These are phyloP conservation scores for Iphiclides podalirius DNA, from an alignment of 2,888 invertebrate genomes.

Conservation along the genomic window DNA sequence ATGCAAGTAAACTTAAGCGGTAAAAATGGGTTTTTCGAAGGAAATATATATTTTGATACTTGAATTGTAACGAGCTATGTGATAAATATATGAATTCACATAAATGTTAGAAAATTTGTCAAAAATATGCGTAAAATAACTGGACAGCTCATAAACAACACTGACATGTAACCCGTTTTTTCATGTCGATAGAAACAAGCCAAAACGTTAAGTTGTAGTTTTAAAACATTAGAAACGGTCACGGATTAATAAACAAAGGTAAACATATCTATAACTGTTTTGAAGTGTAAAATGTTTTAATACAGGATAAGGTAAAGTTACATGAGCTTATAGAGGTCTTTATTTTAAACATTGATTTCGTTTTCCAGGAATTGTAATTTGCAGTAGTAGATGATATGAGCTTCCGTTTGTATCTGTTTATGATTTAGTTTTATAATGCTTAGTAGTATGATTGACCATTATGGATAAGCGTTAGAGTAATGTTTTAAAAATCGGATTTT, in stretches of 20 bases:
- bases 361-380: constrained; percentile 18
- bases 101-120: constrained; percentile 9
- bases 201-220: constrained; percentile 23
- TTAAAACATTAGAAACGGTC: constrained; percentile 16
- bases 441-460: constrained; percentile 40
- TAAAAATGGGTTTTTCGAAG: constrained; percentile 15
- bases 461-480: constrained; percentile 34
- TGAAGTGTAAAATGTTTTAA: constrained; percentile 26
- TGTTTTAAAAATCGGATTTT: constrained; percentile 30
- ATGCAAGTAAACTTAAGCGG: constrained; percentile 15
- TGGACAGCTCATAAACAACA: constrained; percentile 29
- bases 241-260: constrained; percentile 9
- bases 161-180: neutral
- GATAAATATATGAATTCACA: constrained; percentile 16
- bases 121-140: constrained; percentile 22
- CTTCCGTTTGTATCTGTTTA: constrained; percentile 30
- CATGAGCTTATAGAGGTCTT: constrained; percentile 22
- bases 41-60: constrained; percentile 25
- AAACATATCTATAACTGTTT: constrained; percentile 26
- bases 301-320: constrained; percentile 24
- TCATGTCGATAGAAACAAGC: constrained; percentile 4
- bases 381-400: constrained; percentile 21
- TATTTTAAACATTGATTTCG: constrained; percentile 12
- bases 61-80: constrained; percentile 21
- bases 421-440: constrained; percentile 37